These are phyloP conservation scores for Dryadula phaetusa DNA, from an alignment of 2,888 invertebrate genomes.

Conservation along the genomic window DNA sequence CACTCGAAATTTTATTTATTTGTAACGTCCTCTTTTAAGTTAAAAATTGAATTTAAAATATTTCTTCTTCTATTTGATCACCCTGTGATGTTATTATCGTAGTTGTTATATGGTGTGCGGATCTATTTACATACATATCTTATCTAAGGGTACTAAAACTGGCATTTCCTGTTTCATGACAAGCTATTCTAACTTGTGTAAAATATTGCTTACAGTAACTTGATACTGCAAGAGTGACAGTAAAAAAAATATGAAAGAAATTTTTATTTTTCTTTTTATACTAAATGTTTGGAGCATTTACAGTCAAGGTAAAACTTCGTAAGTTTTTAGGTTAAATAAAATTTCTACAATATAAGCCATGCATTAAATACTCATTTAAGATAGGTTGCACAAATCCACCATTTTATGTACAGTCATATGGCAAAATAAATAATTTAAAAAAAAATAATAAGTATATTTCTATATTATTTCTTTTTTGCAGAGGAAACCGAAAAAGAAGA, in stretches of 20 bases:
- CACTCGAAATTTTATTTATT: no score
- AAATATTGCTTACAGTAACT: background rate
- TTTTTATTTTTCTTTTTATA: background rate
- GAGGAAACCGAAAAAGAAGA: slow-evolving; percentile 1
- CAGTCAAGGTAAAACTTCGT: background rate
- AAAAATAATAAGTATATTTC: background rate
- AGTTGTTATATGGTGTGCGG: background rate
- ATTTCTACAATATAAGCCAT: no score
- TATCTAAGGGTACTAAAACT: slow-evolving; percentile 1
- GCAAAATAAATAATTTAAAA: no score
- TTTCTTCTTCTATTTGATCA: background rate
- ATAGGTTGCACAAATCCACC: no score
- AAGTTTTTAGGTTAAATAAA: background rate
- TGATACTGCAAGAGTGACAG: background rate
- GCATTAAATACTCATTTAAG: no score
- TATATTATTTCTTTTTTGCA: background rate
- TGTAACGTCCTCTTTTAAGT: no score
- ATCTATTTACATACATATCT: slow-evolving; percentile 5
- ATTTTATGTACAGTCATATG: no score
- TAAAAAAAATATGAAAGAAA: slow-evolving; percentile 1
- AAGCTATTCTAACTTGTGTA: background rate
- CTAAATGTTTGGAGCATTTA: background rate
- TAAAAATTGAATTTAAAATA: no score
- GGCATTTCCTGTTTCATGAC: background rate
- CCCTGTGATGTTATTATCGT: background rate